Base-by-base conservation (phyloP, 2,888 invertebrate genomes). In the Morinoia aosen region DNA sequence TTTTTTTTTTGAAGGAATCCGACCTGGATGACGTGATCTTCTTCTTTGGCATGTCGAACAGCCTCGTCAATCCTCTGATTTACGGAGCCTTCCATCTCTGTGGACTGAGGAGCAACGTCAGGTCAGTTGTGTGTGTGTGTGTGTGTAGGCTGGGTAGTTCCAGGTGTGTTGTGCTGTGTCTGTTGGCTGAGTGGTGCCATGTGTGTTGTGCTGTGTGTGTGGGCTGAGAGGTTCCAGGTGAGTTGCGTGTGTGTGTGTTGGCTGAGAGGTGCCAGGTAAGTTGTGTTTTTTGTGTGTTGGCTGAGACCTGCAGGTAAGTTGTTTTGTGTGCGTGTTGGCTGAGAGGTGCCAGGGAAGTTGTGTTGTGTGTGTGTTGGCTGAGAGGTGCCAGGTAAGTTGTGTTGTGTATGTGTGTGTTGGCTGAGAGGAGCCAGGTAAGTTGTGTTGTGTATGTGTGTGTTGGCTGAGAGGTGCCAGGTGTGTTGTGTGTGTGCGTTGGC, bases 31-130 rank as follows among this genome's bases (percentile, higher is more conserved):
- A 93, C 56, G 93, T 93, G 88, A 98, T 98, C 96, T 98, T 98
- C 97, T 98, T 98, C 97, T 98, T 98, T 97, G 98, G 98, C 10
- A 98, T 98, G 98, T 98, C 98, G 95, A 98, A 98, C 97, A 98
- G 98, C 97, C 98, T 98, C 97, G 98, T 98, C 97, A 99, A 99
- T 97, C 98, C 98, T 0, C 97, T 98, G 95, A 98, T 99, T 97
- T 98, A 99, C 97, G 98, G 98, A 64, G 98, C 98, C n/a, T 99
- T 99, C 97, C 98, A 98, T 97, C 97, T 98, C 96, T 98, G 98
- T 97, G 97, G 61, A 11, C 58, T 76, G 14, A 57, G 58, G 61
- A 40, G 58, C 58, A 95, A 95, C 48, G 33, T 11, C 57, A 93
- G 93, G 93, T 93, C 8, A 93, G 93, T 76, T 16, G 40, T 39